These are phyloP conservation scores for Columba livia DNA, from an alignment of 2,113 vertebrate species.

Conservation along the genomic window DNA sequence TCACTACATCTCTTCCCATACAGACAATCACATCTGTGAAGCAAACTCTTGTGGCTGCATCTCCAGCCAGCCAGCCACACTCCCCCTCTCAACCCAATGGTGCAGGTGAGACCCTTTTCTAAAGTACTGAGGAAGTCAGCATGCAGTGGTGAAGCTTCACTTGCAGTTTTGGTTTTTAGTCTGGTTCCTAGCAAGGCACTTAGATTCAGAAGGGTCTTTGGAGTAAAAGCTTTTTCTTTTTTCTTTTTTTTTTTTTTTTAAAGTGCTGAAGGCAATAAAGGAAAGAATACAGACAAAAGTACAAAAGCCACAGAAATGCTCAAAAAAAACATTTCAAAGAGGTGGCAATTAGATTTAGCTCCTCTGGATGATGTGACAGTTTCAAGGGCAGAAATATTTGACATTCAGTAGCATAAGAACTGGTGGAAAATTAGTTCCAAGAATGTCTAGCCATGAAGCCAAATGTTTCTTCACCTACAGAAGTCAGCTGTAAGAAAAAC, in stretches of 20 bases:
- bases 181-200: neutral
- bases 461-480: conserved; percentile 57
- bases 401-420: conserved; percentile 48
- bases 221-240: neutral
- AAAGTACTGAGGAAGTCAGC: neutral
- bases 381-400: conserved; percentile 47
- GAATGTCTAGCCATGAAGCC: conserved; percentile 26
- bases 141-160: neutral
- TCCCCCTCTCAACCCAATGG: neutral
- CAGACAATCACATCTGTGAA: neutral
- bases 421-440: conserved; percentile 56
- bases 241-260: no score
- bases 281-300: conserved; percentile 23
- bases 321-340: conserved; percentile 45
- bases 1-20: neutral
- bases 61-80: neutral
- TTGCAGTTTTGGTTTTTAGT: neutral
- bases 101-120: neutral
- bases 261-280: neutral
- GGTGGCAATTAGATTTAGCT: conserved; percentile 66
- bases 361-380: conserved; percentile 20
- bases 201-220: neutral
- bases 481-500: conserved; percentile 41
- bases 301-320: conserved; percentile 47
- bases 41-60: neutral